Base-by-base conservation (phyloP, 2,888 invertebrate species). In the Ametastegia equiseti region DNA sequence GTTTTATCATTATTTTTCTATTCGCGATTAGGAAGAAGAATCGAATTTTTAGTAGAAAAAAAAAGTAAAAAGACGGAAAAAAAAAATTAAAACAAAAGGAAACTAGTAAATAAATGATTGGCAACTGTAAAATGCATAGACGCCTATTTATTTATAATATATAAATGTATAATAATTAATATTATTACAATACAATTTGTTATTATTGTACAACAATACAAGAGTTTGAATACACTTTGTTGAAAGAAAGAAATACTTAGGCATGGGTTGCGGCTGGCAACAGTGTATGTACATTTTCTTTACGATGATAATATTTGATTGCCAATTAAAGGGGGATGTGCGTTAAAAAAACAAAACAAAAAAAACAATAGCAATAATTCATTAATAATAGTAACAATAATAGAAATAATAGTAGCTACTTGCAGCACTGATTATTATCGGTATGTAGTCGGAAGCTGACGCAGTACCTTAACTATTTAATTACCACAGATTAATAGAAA, bases 401-500 rank as follows among this genome's bases (percentile, higher is more conserved):
- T 82, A 84, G 67, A 83, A 84, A 82, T 82, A 84, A 80, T 80
- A 81, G 82, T 85, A 86, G 84, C 83, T 87, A 85, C 86, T 85
- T 77, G 82, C 86, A 85, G 86, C 86, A 84, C 84, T 86, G 86
- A 85, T 71, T 60, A 15, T 60, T 60, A 42, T 42, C 9, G 60
- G 30, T 60, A 60, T 60, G 60, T 60, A 54, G 23, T 85, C 85
- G 87, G 86, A 86, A 88, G 86, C 86, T 86, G 86, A 83, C 84
- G 84, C 83, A 84, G 81, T 87, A 86, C 84, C 86, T 83, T 81
- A 81, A 83, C 82, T 84, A 83, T 73, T 89, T 88, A 90, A 90
- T 89, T 91, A 91, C 91, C 91, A 91, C 91, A 90, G 91, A 91
- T 91, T 89, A 88, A 86, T 88, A 89, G 88, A 90, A 89, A 89